Percentiles rank a stretch among this genome's conserved stretches.
Evolutionary conservation across 2,888 invertebrate genomes (phyloP).

Genomic region (Chrysotoxum bicinctum): DNA sequence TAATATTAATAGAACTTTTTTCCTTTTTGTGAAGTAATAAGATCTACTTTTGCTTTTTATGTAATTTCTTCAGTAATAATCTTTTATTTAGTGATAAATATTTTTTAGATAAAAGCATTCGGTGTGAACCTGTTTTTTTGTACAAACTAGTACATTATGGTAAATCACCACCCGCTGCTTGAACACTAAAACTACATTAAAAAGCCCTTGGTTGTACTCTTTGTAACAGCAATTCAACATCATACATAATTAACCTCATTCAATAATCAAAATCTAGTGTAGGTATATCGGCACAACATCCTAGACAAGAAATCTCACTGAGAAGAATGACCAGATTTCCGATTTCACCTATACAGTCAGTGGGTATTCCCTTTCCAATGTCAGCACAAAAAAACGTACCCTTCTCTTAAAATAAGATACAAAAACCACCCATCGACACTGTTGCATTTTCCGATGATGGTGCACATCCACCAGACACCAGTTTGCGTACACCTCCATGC

Average conservation of each 20-base stretch:
- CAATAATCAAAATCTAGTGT: conserved; percentile 38
- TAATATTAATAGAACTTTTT: background rate
- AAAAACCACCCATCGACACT: conserved; percentile 62
- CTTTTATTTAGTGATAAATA: too few species aligned
- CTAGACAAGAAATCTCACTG: conserved; percentile 36
- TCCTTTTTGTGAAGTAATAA: too few species aligned
- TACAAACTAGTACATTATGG: background rate
- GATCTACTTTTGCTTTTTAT: too few species aligned
- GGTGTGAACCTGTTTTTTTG: too few species aligned
- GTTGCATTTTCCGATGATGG: conserved; percentile 56
- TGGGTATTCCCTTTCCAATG: background rate
- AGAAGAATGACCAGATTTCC: conserved; percentile 47
- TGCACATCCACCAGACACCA: conserved; percentile 40
- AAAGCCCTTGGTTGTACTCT: conserved; percentile 61
- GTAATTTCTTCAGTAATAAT: too few species aligned
- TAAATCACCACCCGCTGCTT: background rate
- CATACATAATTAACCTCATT: conserved; percentile 58
- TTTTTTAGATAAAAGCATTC: too few species aligned
- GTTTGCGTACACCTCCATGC: conserved; percentile 37
- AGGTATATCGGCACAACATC: conserved; percentile 8
- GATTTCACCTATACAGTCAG: background rate
- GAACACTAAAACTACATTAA: conserved; percentile 29
- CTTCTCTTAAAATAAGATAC: background rate
- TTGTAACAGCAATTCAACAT: conserved; percentile 32
- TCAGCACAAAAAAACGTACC: background rate